Evolutionary conservation across 2,797 vertebrate genomes (phyloP).

Genomic region (Selene dorsalis): DNA sequence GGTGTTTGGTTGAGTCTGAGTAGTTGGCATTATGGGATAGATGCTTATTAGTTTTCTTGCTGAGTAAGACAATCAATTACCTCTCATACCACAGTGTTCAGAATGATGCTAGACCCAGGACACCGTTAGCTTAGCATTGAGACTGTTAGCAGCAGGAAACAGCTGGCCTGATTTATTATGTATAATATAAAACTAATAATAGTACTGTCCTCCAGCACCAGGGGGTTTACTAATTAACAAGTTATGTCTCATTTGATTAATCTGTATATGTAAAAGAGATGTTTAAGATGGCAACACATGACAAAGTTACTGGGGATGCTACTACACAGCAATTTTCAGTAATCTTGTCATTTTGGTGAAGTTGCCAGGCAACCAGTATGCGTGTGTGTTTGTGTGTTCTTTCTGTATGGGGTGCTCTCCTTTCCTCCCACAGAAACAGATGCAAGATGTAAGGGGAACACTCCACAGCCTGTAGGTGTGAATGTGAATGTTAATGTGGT

Average conservation of each 20-base stretch:
- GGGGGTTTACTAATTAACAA: not conserved
- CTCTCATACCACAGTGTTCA: not conserved
- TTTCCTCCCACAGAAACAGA: not conserved
- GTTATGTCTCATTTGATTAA: not conserved
- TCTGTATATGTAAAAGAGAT: not conserved
- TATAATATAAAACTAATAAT: too few species aligned
- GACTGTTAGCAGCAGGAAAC: not conserved
- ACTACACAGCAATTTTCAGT: not conserved
- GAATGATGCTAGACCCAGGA: not conserved
- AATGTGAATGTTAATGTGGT: not conserved
- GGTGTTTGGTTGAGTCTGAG: not conserved
- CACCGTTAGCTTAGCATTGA: not conserved
- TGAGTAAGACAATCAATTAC: not conserved
- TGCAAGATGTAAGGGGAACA: not conserved
- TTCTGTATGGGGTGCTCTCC: not conserved
- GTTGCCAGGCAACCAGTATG: not conserved
- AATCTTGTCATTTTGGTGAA: not conserved
- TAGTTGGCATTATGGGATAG: not conserved
- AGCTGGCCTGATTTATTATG: not conserved
- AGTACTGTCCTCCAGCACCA: too few species aligned
- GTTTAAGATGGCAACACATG: not conserved
- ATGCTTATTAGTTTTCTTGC: not conserved
- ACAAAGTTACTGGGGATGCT: not conserved
- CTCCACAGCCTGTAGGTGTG: not conserved
- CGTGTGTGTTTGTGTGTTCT: not conserved